These are phyloP conservation scores for Ochropleura plecta DNA, from an alignment of 2,888 invertebrate genomes.

Conservation along the genomic window DNA sequence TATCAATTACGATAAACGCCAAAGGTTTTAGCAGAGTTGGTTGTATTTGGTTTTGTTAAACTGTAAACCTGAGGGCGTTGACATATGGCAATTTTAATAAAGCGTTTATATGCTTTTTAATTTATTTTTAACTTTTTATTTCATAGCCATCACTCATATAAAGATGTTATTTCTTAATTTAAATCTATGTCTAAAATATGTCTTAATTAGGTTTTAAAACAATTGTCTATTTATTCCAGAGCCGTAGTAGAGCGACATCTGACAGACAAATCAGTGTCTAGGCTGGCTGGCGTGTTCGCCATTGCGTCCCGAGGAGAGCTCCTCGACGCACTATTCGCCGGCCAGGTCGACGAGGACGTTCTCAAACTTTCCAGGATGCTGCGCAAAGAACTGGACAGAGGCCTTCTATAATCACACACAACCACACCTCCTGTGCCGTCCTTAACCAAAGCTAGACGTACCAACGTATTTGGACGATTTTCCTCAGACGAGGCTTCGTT, in stretches of 20 bases:
- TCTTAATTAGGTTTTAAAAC: too few species aligned
- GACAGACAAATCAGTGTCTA: constrained; percentile 95
- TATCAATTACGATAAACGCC: constrained; percentile 6
- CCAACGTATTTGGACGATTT: constrained; percentile 72
- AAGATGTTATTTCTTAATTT: too few species aligned
- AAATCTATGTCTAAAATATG: too few species aligned
- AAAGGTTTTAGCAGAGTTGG: not conserved
- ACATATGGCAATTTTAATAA: too few species aligned
- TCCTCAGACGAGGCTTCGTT: constrained; percentile 52
- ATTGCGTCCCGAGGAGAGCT: constrained; percentile 85
- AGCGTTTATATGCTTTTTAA: too few species aligned
- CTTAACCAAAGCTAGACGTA: constrained; percentile 77
- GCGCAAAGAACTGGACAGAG: constrained; percentile 86
- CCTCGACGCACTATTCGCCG: constrained; percentile 85
- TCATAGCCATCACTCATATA: too few species aligned
- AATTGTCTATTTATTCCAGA: constrained; percentile 76
- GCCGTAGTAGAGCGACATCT: constrained; percentile 94
- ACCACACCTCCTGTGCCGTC: constrained; percentile 79
- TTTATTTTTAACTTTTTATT: too few species aligned
- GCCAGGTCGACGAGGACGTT: constrained; percentile 85
- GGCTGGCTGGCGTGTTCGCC: constrained; percentile 94
- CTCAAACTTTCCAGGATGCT: constrained; percentile 86
- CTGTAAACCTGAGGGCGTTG: too few species aligned
- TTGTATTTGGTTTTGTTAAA: not conserved
- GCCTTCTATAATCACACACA: constrained; percentile 82